These are phyloP conservation scores for Cataglyphis albicans DNA, from an alignment of 2,888 invertebrate species.

Conservation along the genomic window DNA sequence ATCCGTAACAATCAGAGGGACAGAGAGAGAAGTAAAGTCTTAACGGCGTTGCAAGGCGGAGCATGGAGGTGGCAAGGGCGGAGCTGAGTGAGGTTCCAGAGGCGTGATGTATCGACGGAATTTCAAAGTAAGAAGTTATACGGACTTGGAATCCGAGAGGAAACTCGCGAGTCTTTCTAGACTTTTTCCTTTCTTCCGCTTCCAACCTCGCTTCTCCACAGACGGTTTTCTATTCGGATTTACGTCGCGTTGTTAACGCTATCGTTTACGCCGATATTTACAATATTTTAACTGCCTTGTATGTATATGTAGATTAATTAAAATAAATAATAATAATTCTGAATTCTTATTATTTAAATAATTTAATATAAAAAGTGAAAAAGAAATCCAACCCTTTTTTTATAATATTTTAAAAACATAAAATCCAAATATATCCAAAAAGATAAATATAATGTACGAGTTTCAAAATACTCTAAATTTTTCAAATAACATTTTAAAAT, in stretches of 20 bases:
- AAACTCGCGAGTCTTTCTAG: conserved; percentile 71
- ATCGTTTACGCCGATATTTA: conserved; percentile 11
- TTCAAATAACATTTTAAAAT: not conserved
- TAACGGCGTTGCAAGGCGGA: conserved; percentile 78
- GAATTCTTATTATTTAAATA: not conserved
- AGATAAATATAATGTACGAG: not conserved
- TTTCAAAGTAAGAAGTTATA: conserved; percentile 80
- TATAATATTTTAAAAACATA: not conserved
- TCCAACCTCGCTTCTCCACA: conserved; percentile 40
- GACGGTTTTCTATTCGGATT: conserved; percentile 8
- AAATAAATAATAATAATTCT: not conserved
- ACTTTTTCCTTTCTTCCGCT: conserved; percentile 58
- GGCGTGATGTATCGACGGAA: conserved; percentile 85
- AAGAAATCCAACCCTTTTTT: not conserved
- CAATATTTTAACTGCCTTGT: not conserved
- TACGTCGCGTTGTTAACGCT: conserved; percentile 6
- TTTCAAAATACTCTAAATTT: not conserved
- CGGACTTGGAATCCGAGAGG: conserved; percentile 68
- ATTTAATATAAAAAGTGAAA: not conserved
- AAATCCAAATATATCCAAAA: not conserved
- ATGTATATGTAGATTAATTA: not conserved
- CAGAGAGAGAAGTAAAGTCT: conserved; percentile 65
- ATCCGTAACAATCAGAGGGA: conserved; percentile 16
- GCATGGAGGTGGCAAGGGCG: conserved; percentile 82
- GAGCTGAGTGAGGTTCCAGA: conserved; percentile 80